Percentiles rank a stretch among this genome's conserved stretches.
Evolutionary conservation across 2,113 vertebrate genomes (phyloP).

Genomic region (Natator depressus): DNA sequence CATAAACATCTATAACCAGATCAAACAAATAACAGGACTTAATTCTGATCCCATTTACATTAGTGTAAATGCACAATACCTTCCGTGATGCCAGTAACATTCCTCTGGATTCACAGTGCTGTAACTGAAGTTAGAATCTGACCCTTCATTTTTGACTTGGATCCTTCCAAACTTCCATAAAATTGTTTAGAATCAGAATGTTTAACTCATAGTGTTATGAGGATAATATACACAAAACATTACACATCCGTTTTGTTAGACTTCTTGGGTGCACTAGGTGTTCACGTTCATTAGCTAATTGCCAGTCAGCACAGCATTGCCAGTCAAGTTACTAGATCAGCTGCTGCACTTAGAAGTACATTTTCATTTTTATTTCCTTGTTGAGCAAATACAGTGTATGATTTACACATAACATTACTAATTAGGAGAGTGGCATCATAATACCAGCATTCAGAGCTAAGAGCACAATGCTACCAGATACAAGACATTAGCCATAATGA

Average conservation of each 20-base stretch:
- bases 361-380: constrained; percentile 1
- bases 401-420: constrained; percentile 5
- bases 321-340: not conserved
- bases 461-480: rapidly evolving
- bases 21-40: not conserved
- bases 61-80: not conserved
- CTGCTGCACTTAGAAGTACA: not conserved
- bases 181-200: not conserved
- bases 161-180: not conserved
- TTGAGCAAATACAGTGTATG: not conserved
- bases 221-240: not conserved
- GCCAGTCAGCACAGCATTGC: not conserved
- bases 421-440: not conserved
- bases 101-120: not conserved
- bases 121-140: not conserved
- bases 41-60: not conserved
- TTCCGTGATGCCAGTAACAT: not conserved
- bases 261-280: constrained; percentile 12
- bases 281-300: not conserved
- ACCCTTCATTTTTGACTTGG: not conserved
- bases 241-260: not conserved
- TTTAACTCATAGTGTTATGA: not conserved
- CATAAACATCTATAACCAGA: not conserved
- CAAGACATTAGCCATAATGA: not conserved
- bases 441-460: not conserved